A percentile compares a stretch with the other conserved stretches of the same genome.
phyloP scores from a whole-genome alignment of 2,888 invertebrate species.

The Hyppa rectilinea region DNA sequence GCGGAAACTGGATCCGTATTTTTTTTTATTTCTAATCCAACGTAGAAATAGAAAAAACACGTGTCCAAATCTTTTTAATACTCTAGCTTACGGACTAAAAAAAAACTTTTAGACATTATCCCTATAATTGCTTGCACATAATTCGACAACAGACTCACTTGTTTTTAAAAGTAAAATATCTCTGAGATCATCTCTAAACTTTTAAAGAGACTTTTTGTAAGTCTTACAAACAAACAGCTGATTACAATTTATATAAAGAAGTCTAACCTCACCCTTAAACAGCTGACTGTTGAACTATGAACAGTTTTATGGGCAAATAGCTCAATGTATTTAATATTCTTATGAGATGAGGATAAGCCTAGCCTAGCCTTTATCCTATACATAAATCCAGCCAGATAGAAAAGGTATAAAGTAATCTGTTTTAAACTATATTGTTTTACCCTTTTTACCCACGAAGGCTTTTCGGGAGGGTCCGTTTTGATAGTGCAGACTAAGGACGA shows the following conservation, averaged over 20 bases:
- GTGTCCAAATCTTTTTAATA: too few relatives aligned
- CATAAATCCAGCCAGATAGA: slow-evolving; percentile 20
- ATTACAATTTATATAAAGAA: not conserved
- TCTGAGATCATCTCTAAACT: not conserved
- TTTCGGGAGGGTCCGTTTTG: not conserved
- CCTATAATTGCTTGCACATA: too few relatives aligned
- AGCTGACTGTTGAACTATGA: slow-evolving; percentile 28
- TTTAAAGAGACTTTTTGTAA: too few relatives aligned
- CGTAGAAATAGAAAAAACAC: too few relatives aligned
- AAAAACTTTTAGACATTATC: too few relatives aligned
- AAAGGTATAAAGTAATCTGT: slow-evolving; percentile 22
- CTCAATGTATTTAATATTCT: slow-evolving; percentile 38
- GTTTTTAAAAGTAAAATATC: not conserved
- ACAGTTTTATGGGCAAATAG: slow-evolving; percentile 14
- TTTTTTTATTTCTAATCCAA: too few relatives aligned
- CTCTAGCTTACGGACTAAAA: too few relatives aligned
- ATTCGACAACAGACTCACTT: too few relatives aligned
- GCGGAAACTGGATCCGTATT: too few relatives aligned
- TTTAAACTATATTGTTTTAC: slow-evolving; percentile 44
- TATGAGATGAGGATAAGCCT: not conserved
- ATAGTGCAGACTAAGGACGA: not conserved
- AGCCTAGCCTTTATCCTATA: slow-evolving; percentile 1
- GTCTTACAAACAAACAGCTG: slow-evolving; percentile 7
- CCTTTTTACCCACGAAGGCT: slow-evolving; percentile 16
- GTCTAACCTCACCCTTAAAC: not conserved